Percentiles rank a stretch among this genome's conserved stretches.
These are phyloP conservation scores for Neodiprion pinetum DNA, from an alignment of 1,140 invertebrate genomes.

Conservation along the genomic window DNA sequence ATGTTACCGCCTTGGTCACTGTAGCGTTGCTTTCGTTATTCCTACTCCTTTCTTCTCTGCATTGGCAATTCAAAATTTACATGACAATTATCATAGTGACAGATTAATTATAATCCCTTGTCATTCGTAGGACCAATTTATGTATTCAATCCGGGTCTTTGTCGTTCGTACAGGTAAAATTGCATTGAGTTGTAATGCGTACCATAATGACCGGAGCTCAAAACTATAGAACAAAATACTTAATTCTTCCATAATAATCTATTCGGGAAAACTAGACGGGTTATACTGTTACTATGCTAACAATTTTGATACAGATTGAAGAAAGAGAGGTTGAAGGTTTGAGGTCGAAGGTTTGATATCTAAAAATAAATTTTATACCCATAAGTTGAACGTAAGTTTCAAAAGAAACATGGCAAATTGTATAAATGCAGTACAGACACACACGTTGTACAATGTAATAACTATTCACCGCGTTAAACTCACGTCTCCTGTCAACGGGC, in stretches of 20 bases:
- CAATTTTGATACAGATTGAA: not conserved
- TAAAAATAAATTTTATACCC: not conserved
- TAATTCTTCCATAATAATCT: not conserved
- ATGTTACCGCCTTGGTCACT: too few relatives aligned
- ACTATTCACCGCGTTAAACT: not conserved
- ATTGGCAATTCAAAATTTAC: too few relatives aligned
- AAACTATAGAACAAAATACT: not conserved
- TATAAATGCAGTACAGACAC: not conserved
- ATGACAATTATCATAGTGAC: too few relatives aligned
- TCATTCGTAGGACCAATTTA: too few relatives aligned
- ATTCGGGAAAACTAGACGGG: not conserved
- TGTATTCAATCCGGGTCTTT: too few relatives aligned
- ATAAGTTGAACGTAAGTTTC: not conserved
- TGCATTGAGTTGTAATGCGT: too few relatives aligned
- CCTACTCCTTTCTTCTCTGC: too few relatives aligned
- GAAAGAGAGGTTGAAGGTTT: not conserved
- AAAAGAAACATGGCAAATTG: not conserved
- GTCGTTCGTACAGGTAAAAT: too few relatives aligned
- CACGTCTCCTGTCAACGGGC: not conserved
- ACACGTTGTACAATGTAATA: not conserved
- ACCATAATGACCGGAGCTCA: not conserved
- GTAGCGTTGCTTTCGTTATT: too few relatives aligned
- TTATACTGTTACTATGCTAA: not conserved
- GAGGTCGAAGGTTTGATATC: not conserved
- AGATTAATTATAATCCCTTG: too few relatives aligned